A percentile compares a stretch with the other conserved stretches of the same genome.
phyloP scores from a whole-genome alignment of 1,140 invertebrate genomes.

The Mactra quadrangularis region DNA sequence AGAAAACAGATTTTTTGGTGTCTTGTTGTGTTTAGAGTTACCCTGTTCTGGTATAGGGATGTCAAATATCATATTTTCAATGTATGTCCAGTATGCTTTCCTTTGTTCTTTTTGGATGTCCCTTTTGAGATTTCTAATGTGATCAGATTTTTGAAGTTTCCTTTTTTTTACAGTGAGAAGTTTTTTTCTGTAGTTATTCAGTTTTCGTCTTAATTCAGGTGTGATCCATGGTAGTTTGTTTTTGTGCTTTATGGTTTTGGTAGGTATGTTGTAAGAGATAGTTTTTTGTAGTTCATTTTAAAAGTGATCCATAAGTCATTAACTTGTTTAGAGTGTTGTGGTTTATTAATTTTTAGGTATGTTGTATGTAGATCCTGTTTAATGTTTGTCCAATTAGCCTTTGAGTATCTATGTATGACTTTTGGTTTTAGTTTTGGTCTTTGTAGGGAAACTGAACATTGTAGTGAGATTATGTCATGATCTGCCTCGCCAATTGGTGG shows the following conservation, averaged over 20 bases:
- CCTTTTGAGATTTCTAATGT: conserved; percentile 3
- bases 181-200: conserved; percentile 21
- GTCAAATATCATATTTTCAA: conserved; percentile 44
- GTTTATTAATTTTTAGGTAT: background rate
- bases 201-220: conserved; percentile 24
- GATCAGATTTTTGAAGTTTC: background rate
- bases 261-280: background rate
- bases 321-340: background rate
- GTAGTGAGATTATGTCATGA: conserved; percentile 1
- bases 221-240: background rate
- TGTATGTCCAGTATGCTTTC: conserved; percentile 23
- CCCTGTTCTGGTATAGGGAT: conserved; percentile 8
- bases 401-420: background rate
- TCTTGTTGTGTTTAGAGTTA: background rate
- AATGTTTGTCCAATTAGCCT: background rate
- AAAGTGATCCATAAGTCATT: conserved; percentile 10
- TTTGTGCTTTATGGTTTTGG: background rate
- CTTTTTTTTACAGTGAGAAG: background rate
- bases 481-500: conserved; percentile 35
- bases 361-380: background rate
- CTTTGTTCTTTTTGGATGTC: conserved; percentile 39
- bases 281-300: background rate
- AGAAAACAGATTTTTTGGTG: conserved; percentile 31
- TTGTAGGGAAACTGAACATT: background rate
- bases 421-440: conserved; percentile 1